Evolutionary conservation across 2,888 invertebrate species (phyloP).

Genomic region (Myathropa florea): DNA sequence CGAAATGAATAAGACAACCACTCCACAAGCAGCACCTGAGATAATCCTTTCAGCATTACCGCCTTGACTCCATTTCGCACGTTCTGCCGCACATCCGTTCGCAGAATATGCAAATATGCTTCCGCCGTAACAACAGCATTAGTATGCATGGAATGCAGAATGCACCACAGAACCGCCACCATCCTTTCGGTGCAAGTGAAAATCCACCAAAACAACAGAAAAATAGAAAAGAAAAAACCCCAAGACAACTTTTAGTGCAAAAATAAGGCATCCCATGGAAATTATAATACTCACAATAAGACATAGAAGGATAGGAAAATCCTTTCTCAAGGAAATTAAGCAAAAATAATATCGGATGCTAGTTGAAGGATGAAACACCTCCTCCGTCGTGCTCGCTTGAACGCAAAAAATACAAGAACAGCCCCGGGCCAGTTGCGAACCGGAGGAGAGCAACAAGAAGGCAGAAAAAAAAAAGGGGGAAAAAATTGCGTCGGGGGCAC

Average conservation of each 20-base stretch:
- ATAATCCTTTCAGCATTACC: constrained; percentile 63
- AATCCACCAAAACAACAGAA: not conserved
- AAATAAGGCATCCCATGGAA: constrained; percentile 12
- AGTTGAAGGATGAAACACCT: constrained; percentile 46
- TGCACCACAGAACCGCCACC: constrained; percentile 28
- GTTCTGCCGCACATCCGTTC: constrained; percentile 25
- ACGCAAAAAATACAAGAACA: constrained; percentile 1
- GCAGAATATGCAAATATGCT: constrained; percentile 58
- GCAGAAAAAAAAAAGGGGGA: not conserved
- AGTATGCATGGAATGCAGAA: constrained; percentile 63
- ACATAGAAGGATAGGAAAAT: constrained; percentile 36
- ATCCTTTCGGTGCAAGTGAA: not conserved
- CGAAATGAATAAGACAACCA: constrained; percentile 30
- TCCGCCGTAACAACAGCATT: constrained; percentile 55
- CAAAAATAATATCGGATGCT: constrained; percentile 65
- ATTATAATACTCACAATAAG: constrained; percentile 54
- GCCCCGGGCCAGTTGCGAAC: constrained; percentile 23
- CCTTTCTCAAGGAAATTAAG: constrained; percentile 67
- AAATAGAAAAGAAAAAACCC: not conserved
- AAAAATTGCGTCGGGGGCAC: constrained; percentile 20
- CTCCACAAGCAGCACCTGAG: constrained; percentile 43
- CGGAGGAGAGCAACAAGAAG: constrained; percentile 1
- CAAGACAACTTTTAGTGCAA: not conserved
- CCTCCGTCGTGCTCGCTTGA: not conserved
- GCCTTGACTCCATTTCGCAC: constrained; percentile 61